A percentile compares a stretch with the other conserved stretches of the same genome.
Evolutionary conservation across 2,797 vertebrate genomes (phyloP).

Genomic region (Poeciliopsis presidionis): DNA sequence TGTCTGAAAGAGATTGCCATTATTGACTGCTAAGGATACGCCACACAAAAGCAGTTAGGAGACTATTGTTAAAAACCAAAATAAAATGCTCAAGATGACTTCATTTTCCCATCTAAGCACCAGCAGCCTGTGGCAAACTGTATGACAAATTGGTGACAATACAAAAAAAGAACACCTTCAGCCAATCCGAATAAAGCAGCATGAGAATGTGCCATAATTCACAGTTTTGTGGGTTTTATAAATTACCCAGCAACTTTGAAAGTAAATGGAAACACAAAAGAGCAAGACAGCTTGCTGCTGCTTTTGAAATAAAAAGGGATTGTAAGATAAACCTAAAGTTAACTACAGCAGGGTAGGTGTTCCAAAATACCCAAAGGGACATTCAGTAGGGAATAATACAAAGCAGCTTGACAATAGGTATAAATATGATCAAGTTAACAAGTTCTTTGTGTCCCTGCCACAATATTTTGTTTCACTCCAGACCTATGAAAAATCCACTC

Average conservation of each 20-base stretch:
- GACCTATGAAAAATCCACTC: constrained; percentile 47
- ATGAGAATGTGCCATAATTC: constrained; percentile 62
- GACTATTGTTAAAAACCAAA: constrained; percentile 10
- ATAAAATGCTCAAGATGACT: background rate
- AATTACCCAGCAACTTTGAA: constrained; percentile 64
- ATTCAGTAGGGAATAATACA: constrained; percentile 38
- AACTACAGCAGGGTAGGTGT: constrained; percentile 40
- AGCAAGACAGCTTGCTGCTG: constrained; percentile 19
- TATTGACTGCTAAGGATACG: background rate
- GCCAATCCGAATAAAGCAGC: constrained; percentile 58
- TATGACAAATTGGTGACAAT: constrained; percentile 45
- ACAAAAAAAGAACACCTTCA: constrained; percentile 38
- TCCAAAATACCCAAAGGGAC: constrained; percentile 45
- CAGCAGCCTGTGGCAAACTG: constrained; percentile 20
- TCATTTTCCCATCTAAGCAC: constrained; percentile 4
- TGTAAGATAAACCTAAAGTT: constrained; percentile 44
- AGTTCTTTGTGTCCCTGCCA: constrained; percentile 48
- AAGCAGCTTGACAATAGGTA: constrained; percentile 60
- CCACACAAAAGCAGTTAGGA: background rate
- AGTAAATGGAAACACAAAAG: constrained; percentile 63
- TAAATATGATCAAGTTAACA: constrained; percentile 61
- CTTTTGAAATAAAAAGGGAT: constrained; percentile 27
- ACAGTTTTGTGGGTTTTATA: constrained; percentile 57
- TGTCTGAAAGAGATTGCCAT: background rate
- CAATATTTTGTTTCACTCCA: constrained; percentile 67